A percentile compares a stretch with the other conserved stretches of the same genome.
These are phyloP conservation scores for Venturia canescens DNA, from an alignment of 1,140 invertebrate species.

Conservation along the genomic window DNA sequence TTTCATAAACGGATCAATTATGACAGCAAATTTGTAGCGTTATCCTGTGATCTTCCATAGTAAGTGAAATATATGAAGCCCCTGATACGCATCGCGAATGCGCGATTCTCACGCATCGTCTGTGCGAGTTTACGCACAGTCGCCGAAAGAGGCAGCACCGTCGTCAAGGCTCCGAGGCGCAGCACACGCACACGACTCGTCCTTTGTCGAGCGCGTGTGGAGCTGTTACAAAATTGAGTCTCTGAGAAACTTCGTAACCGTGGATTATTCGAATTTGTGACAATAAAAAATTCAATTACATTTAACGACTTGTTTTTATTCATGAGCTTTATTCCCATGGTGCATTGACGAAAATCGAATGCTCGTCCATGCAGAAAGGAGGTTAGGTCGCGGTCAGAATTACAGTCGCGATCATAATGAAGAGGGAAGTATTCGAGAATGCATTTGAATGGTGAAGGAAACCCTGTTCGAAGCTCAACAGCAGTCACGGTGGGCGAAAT, in stretches of 20 bases:
- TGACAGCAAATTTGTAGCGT: not conserved
- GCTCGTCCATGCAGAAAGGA: too few relatives aligned
- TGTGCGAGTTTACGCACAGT: slow-evolving; percentile 52
- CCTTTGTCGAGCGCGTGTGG: not conserved
- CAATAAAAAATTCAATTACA: too few relatives aligned
- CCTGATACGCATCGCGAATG: slow-evolving; percentile 58
- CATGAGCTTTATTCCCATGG: too few relatives aligned
- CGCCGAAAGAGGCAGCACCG: not conserved
- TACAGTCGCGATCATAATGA: too few relatives aligned
- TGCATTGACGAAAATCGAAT: too few relatives aligned
- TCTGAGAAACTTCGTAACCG: not conserved
- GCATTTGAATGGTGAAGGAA: not conserved
- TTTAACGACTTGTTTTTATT: too few relatives aligned
- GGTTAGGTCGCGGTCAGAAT: not conserved
- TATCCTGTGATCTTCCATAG: not conserved
- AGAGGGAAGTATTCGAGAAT: not conserved
- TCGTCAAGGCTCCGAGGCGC: not conserved
- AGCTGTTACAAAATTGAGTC: not conserved
- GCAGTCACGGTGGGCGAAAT: slow-evolving; percentile 28
- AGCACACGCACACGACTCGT: not conserved
- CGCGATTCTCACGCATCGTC: slow-evolving; percentile 52
- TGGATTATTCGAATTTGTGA: too few relatives aligned
- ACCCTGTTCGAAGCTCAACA: not conserved
- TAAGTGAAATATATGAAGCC: slow-evolving; percentile 32
- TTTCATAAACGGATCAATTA: too few relatives aligned